Conservation (phyloP, 2,888 invertebrate genomes). For the Euclidia mi region DNA sequence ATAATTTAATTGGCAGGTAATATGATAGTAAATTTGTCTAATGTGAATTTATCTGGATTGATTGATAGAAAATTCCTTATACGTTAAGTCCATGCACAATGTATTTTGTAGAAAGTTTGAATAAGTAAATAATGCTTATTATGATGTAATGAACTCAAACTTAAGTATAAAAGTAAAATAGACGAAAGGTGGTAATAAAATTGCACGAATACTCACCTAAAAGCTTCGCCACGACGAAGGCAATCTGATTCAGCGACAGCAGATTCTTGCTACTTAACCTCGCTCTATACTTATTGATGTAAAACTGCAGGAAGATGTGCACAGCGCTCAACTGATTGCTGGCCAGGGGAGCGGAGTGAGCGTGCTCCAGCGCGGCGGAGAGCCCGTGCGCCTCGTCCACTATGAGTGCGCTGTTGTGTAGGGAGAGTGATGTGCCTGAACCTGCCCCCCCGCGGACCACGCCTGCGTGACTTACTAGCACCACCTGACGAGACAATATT, state of each 20-base stretch:
- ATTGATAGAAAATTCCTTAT: no score
- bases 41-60: no score
- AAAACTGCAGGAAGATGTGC: conserved; percentile 91
- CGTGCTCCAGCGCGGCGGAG: conserved; percentile 96
- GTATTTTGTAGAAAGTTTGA: no score
- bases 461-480: conserved; percentile 83
- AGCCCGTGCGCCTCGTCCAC: conserved; percentile 99
- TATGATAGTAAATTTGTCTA: no score
- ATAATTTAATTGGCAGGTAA: no score
- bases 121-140: no score
- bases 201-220: conserved; percentile 78
- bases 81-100: no score
- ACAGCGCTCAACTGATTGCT: conserved; percentile 92
- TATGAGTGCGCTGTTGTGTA: conserved; percentile 94
- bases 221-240: conserved; percentile 93
- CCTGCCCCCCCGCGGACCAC: conserved; percentile 83
- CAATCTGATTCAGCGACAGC: conserved; percentile 94
- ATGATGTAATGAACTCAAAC: no score
- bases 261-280: conserved; percentile 95
- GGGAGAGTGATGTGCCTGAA: conserved; percentile 79
- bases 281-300: conserved; percentile 93
- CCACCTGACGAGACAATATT: no score
- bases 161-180: no score
- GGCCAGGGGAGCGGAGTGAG: conserved; percentile 94
- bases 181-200: no score